These are phyloP conservation scores for Pheucticus melanocephalus DNA, from an alignment of 2,113 vertebrate genomes.

Conservation along the genomic window DNA sequence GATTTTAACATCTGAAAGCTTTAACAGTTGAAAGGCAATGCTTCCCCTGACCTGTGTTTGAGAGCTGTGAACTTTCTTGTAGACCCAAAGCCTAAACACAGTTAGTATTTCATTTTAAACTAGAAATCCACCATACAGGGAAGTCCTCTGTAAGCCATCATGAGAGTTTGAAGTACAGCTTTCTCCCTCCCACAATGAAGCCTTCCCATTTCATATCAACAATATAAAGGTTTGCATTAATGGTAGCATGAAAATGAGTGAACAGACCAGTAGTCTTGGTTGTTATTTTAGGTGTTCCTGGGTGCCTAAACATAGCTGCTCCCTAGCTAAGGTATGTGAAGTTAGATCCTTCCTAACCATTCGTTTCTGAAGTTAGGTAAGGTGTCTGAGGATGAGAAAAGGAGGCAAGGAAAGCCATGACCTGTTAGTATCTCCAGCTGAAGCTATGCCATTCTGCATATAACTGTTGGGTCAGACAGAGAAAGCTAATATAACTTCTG, in stretches of 20 bases:
- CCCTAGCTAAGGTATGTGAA: not conserved
- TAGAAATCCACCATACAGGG: not conserved
- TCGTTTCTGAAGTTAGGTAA: not conserved
- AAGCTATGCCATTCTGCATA: not conserved
- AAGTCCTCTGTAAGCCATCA: not conserved
- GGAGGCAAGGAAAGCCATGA: not conserved
- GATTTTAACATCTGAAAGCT: not conserved
- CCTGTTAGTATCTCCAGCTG: not conserved
- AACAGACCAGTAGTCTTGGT: not conserved
- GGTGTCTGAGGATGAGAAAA: not conserved
- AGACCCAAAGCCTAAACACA: not conserved
- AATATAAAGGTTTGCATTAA: not conserved
- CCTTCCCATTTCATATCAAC: not conserved
- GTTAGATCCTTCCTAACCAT: not conserved
- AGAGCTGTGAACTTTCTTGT: not conserved
- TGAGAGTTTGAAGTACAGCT: not conserved
- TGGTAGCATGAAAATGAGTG: not conserved
- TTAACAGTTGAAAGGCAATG: not conserved
- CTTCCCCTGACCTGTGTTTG: not conserved
- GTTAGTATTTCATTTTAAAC: not conserved
- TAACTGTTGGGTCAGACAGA: not conserved
- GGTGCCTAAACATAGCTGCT: not conserved
- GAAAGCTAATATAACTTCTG: not conserved
- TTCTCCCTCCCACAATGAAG: not conserved
- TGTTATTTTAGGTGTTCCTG: not conserved